Percentiles rank a stretch among this genome's conserved stretches.
Evolutionary conservation across 2,113 vertebrate genomes (phyloP).

Genomic region (Tetraodon nigroviridis): DNA sequence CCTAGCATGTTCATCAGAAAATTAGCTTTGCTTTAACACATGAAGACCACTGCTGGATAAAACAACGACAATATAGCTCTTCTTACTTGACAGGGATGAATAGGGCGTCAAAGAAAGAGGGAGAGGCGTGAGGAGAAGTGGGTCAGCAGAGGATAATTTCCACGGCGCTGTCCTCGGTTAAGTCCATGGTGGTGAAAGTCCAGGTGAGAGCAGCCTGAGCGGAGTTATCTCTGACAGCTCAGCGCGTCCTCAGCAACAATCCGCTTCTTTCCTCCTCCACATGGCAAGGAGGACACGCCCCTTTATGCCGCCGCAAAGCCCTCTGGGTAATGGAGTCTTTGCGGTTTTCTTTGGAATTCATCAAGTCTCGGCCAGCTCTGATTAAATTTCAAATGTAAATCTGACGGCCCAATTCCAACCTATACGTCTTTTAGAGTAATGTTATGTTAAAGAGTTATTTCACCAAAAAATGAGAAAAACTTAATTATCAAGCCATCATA

Average conservation of each 20-base stretch:
- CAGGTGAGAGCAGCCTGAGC: constrained; percentile 58
- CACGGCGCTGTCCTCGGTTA: constrained; percentile 62
- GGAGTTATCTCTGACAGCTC: constrained; percentile 66
- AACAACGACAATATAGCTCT: constrained; percentile 11
- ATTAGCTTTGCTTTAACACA: constrained; percentile 34
- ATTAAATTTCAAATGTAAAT: no score
- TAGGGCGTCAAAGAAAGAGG: constrained; percentile 27
- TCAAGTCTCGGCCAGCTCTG: no score
- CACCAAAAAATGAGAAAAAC: no score
- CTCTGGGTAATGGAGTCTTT: constrained; percentile 69
- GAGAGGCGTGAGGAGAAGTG: constrained; percentile 34
- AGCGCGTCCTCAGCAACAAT: constrained; percentile 60
- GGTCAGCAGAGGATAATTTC: constrained; percentile 66
- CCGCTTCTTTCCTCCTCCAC: constrained; percentile 74
- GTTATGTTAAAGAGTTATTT: no score
- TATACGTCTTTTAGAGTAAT: no score
- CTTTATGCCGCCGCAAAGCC: constrained; percentile 51
- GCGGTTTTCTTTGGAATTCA: no score
- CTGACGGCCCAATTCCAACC: no score
- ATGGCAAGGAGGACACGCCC: constrained; percentile 70
- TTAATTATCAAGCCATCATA: no score
- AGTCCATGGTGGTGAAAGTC: constrained; percentile 71
- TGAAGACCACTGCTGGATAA: background rate
- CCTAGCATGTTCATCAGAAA: constrained; percentile 22
- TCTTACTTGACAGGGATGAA: constrained; percentile 66